A percentile compares a stretch with the other conserved stretches of the same genome.
Evolutionary conservation across 1,140 invertebrate genomes (phyloP).

Genomic region (Platyscapa corneri): DNA sequence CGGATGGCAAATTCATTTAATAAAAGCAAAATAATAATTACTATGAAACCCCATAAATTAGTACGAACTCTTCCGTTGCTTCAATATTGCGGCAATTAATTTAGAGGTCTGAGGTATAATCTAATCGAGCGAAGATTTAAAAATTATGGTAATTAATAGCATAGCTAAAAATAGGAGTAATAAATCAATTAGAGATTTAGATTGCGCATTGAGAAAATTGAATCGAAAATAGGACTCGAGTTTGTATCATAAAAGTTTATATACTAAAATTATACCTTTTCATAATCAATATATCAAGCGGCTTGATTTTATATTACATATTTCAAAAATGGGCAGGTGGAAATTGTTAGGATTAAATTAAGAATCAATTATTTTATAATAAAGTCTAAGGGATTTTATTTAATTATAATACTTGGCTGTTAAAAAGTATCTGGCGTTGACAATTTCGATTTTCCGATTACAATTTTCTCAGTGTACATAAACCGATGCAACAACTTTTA

Average conservation of each 20-base stretch:
- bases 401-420: neutral
- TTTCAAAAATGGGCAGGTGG: conserved; percentile 21
- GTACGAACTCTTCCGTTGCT: neutral
- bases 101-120: neutral
- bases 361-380: conserved; percentile 30
- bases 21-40: neutral
- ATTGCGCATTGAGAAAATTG: conserved; percentile 12
- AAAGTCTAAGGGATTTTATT: conserved; percentile 5
- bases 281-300: conserved; percentile 12
- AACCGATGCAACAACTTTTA: neutral
- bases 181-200: conserved; percentile 27
- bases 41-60: neutral
- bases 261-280: conserved; percentile 16
- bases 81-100: neutral
- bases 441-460: conserved; percentile 15
- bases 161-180: neutral
- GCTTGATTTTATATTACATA: conserved; percentile 7
- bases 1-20: neutral
- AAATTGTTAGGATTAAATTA: conserved; percentile 16
- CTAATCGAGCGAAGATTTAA: neutral
- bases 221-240: neutral
- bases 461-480: neutral
- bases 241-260: conserved; percentile 11
- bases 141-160: neutral
- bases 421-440: neutral